Percentiles rank a stretch among this genome's conserved stretches.
Evolutionary conservation across 1,140 invertebrate genomes (phyloP).

Genomic region (Pemphigus obesinymphae): DNA sequence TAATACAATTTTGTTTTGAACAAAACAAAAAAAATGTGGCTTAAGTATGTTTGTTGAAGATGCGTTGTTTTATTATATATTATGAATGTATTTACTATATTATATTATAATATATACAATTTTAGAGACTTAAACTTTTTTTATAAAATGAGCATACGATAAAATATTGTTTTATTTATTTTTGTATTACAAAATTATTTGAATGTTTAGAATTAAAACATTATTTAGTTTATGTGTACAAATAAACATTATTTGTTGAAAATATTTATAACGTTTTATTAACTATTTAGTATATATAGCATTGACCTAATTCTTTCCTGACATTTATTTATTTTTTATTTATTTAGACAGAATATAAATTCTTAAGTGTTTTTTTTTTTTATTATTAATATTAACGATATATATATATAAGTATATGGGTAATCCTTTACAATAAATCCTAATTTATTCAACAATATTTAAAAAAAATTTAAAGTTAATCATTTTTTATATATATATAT

Average conservation of each 20-base stretch:
- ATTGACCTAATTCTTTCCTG: too few relatives aligned
- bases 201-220: conserved; percentile 25
- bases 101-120: conserved; percentile 19
- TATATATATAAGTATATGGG: too few relatives aligned
- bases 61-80: conserved; percentile 1
- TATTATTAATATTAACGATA: too few relatives aligned
- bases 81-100: conserved; percentile 24
- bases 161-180: conserved; percentile 41
- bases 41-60: conserved; percentile 1
- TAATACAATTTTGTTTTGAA: not conserved
- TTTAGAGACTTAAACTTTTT: conserved; percentile 31
- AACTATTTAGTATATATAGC: too few relatives aligned
- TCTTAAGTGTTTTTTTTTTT: too few relatives aligned
- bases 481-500: too few relatives aligned
- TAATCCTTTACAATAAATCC: too few relatives aligned
- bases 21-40: conserved; percentile 3
- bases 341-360: too few relatives aligned
- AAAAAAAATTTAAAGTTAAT: too few relatives aligned
- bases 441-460: too few relatives aligned
- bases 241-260: conserved; percentile 40
- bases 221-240: conserved; percentile 29
- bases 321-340: too few relatives aligned
- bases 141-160: conserved; percentile 25
- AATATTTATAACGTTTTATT: not conserved
- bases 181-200: conserved; percentile 40